Percentiles rank a stretch among this genome's conserved stretches.
Evolutionary conservation across 2,888 invertebrate genomes (phyloP).

Genomic region (Sminthurides aquaticus): DNA sequence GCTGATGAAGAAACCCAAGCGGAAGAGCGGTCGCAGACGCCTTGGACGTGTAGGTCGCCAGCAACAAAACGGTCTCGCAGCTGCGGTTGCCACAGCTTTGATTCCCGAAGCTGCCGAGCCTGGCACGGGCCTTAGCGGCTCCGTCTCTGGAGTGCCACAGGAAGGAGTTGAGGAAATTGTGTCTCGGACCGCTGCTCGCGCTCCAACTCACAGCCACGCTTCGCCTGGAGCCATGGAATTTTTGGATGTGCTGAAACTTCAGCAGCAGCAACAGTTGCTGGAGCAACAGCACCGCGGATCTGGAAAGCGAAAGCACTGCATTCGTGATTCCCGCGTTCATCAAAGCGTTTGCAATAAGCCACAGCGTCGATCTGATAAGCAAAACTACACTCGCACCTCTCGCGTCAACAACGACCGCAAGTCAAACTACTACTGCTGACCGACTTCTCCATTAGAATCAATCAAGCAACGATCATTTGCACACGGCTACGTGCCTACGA

Average conservation of each 20-base stretch:
- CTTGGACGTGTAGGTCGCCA: constrained; percentile 1
- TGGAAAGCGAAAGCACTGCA: constrained; percentile 18
- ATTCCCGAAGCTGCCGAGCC: not conserved
- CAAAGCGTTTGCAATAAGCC: constrained; percentile 20
- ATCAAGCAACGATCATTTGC: too few relatives aligned
- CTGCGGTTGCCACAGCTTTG: not conserved
- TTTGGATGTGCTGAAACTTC: constrained; percentile 13
- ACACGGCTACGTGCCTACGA: too few relatives aligned
- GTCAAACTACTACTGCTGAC: not conserved
- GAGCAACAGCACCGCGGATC: not conserved
- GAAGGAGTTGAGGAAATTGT: not conserved
- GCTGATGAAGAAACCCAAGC: constrained; percentile 3
- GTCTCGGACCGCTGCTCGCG: not conserved
- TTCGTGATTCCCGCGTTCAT: constrained; percentile 18
- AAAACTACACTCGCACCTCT: constrained; percentile 22
- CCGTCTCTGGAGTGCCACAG: not conserved
- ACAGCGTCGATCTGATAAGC: constrained; percentile 21
- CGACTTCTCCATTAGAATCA: too few relatives aligned
- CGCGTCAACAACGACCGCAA: constrained; percentile 24
- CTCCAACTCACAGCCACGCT: not conserved
- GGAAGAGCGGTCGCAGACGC: constrained; percentile 1
- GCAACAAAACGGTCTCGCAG: not conserved
- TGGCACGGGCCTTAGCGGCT: not conserved
- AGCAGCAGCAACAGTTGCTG: constrained; percentile 1
- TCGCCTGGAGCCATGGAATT: constrained; percentile 1